A percentile compares a stretch with the other conserved stretches of the same genome.
These are phyloP conservation scores for Pachypanchax playfairii DNA, from an alignment of 2,113 vertebrate species.

Conservation along the genomic window DNA sequence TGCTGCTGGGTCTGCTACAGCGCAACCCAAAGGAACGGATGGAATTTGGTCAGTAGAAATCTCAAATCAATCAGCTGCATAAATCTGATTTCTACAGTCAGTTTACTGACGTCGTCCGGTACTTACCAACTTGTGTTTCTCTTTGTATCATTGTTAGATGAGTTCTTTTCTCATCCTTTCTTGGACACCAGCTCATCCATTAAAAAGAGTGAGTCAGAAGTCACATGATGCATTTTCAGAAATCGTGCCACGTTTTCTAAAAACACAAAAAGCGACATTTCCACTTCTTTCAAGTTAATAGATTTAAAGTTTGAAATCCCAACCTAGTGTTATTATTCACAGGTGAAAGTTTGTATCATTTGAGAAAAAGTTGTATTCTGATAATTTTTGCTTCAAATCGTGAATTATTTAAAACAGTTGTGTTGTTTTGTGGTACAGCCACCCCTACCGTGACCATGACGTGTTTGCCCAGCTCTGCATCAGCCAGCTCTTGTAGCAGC, in stretches of 20 bases:
- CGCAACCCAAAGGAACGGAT: slow-evolving; percentile 94
- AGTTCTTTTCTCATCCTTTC: slow-evolving; percentile 94
- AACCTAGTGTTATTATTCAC: neutral
- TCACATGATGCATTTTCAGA: neutral
- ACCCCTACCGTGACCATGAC: slow-evolving; percentile 89
- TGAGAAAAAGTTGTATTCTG: neutral
- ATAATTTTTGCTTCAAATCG: neutral
- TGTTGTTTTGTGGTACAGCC: slow-evolving; percentile 72
- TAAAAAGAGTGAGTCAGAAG: slow-evolving; percentile 91
- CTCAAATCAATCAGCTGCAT: neutral
- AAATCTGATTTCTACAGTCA: neutral
- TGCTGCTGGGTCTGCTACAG: slow-evolving; percentile 90
- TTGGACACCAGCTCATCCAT: slow-evolving; percentile 90
- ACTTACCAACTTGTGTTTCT: neutral
- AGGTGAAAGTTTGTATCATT: neutral
- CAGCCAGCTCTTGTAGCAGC: slow-evolving; percentile 96
- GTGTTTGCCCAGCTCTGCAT: slow-evolving; percentile 92
- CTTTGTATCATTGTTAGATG: slow-evolving; percentile 77
- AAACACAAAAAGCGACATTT: no score
- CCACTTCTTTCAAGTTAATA: no score
- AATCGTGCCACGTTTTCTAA: neutral
- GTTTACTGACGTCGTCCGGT: neutral
- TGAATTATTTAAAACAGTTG: neutral
- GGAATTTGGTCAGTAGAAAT: slow-evolving; percentile 87
- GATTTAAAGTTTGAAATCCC: slow-evolving; percentile 1